Evolutionary conservation across 1,140 invertebrate species (phyloP).

Genomic region (Maniola jurtina): DNA sequence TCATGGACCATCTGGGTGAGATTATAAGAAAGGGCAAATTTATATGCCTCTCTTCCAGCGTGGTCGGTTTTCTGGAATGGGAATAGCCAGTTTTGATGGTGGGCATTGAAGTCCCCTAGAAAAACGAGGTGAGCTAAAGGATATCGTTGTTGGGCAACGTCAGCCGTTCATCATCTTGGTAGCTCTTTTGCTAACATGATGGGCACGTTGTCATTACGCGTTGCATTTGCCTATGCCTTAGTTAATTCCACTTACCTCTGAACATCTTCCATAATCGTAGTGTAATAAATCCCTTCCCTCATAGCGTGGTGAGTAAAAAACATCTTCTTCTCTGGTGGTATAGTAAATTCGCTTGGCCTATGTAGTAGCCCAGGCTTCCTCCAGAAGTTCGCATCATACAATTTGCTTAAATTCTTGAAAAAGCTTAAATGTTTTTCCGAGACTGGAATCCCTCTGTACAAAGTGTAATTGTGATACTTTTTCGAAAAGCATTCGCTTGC

Average conservation of each 20-base stretch:
- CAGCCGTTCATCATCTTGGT: too few species aligned
- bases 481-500: slow-evolving; percentile 29
- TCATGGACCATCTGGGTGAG: too few species aligned
- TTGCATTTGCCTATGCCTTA: too few species aligned
- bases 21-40: too few species aligned
- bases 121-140: too few species aligned
- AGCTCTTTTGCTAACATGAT: too few species aligned
- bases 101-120: too few species aligned
- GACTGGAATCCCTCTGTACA: slow-evolving; percentile 50
- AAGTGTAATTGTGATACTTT: slow-evolving; percentile 52
- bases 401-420: slow-evolving; percentile 44
- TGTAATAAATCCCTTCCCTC: slow-evolving; percentile 40
- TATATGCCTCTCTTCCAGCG: not conserved
- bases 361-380: slow-evolving; percentile 40
- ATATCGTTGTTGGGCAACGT: too few species aligned
- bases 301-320: slow-evolving; percentile 38
- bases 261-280: slow-evolving; percentile 50
- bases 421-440: slow-evolving; percentile 44
- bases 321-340: slow-evolving; percentile 42
- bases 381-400: slow-evolving; percentile 53
- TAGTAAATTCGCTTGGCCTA: slow-evolving; percentile 49
- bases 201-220: too few species aligned
- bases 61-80: not conserved
- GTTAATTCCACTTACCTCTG: slow-evolving; percentile 39
- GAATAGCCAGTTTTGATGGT: too few species aligned